Evolutionary conservation across 2,888 invertebrate species (phyloP).

Genomic region (Portevinia maculata): DNA sequence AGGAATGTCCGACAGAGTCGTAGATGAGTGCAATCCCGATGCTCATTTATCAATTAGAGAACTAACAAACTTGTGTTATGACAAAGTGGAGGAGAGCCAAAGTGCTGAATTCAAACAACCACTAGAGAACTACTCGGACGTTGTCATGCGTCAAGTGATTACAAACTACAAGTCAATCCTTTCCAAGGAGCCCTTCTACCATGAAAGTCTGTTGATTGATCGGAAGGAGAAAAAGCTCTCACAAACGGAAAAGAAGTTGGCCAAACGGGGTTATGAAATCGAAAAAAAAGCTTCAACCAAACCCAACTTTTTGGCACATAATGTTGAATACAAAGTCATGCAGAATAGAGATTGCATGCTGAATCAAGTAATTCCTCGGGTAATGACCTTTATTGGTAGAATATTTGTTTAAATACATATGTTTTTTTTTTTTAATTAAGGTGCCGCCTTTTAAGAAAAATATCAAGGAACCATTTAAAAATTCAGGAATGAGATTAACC

Average conservation of each 20-base stretch:
- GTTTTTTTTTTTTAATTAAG: neutral
- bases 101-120: slow-evolving; percentile 87
- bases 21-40: slow-evolving; percentile 99
- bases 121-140: slow-evolving; percentile 86
- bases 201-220: slow-evolving; percentile 96
- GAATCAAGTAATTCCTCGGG: slow-evolving; percentile 44
- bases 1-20: slow-evolving; percentile 98
- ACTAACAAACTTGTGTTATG: slow-evolving; percentile 94
- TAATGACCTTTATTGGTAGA: neutral
- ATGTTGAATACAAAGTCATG: slow-evolving; percentile 36
- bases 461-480: slow-evolving; percentile 61
- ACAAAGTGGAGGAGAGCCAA: slow-evolving; percentile 93
- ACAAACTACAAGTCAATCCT: slow-evolving; percentile 86
- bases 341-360: slow-evolving; percentile 39
- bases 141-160: slow-evolving; percentile 90
- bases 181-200: slow-evolving; percentile 95
- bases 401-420: neutral
- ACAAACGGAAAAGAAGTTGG: slow-evolving; percentile 95
- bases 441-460: slow-evolving; percentile 30
- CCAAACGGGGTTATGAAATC: slow-evolving; percentile 95
- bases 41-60: slow-evolving; percentile 95
- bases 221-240: slow-evolving; percentile 97
- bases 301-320: slow-evolving; percentile 76
- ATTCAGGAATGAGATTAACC: slow-evolving; percentile 83
- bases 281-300: slow-evolving; percentile 93